Conservation (phyloP, 2,113 vertebrate genomes). For the Phylloscopus whistleri region DNA sequence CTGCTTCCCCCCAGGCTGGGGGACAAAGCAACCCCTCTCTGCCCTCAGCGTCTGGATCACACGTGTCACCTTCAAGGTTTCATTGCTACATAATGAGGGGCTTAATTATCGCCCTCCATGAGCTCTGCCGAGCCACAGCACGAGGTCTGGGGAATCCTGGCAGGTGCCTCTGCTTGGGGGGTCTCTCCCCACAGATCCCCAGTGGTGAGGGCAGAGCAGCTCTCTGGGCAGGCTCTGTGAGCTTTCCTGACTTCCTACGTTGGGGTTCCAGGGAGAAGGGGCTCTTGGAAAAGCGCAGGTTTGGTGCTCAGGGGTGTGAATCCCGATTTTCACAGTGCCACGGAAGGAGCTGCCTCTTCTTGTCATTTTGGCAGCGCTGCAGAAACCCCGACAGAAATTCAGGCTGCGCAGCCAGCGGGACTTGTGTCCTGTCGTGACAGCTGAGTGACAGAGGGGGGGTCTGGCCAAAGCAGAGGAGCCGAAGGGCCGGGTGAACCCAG, state of each 20-base stretch:
- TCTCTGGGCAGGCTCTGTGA: accelerated
- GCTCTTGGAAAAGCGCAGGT: not conserved
- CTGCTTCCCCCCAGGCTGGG: not conserved
- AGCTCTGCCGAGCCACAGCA: accelerated
- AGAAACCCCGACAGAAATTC: not conserved
- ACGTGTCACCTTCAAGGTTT: not conserved
- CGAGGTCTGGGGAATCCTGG: not conserved
- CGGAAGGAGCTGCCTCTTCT: not conserved
- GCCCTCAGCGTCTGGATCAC: accelerated
- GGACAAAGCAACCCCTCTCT: not conserved
- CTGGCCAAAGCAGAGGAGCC: not conserved
- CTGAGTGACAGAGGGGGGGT: accelerated
- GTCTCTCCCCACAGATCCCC: not conserved
- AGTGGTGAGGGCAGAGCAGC: not conserved
- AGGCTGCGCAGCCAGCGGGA: not conserved
- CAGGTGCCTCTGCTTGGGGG: not conserved
- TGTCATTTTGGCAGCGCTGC: not conserved
- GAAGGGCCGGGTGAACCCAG: not conserved
- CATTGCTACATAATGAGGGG: accelerated
- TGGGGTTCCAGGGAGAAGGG: not conserved
- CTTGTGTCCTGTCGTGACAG: not conserved
- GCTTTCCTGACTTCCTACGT: accelerated
- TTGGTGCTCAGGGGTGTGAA: not conserved
- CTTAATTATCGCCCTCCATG: not conserved
- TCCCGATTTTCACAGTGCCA: not conserved